Evolutionary conservation across 2,888 invertebrate species (phyloP).

Genomic region (Nebria brevicollis): DNA sequence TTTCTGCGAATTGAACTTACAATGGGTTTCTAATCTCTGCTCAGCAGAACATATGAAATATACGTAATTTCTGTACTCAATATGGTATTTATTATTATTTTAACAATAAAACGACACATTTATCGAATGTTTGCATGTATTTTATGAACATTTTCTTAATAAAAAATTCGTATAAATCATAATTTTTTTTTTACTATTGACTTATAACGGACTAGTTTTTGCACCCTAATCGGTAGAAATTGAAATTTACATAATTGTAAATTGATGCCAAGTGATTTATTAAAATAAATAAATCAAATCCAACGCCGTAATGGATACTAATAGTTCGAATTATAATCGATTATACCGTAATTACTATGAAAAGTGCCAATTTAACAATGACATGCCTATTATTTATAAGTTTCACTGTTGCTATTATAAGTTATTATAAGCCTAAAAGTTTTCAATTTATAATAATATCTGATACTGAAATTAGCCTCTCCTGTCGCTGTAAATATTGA

Average conservation of each 20-base stretch:
- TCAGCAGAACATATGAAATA: too few species aligned
- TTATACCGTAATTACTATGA: not conserved
- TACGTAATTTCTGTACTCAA: too few species aligned
- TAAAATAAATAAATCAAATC: slow-evolving; percentile 1
- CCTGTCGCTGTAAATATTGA: not conserved
- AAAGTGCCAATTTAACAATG: not conserved
- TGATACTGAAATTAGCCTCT: not conserved
- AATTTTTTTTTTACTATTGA: too few species aligned
- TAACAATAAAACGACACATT: too few species aligned
- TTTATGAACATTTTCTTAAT: too few species aligned
- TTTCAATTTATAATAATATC: not conserved
- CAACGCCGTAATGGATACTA: not conserved
- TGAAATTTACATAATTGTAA: not conserved
- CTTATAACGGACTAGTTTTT: not conserved
- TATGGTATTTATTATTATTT: too few species aligned
- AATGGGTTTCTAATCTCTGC: not conserved
- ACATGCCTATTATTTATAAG: not conserved
- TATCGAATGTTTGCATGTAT: too few species aligned
- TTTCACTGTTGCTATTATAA: slow-evolving; percentile 1
- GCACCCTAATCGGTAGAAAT: not conserved
- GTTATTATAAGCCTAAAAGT: not conserved
- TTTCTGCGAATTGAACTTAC: not conserved
- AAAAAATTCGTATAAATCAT: too few species aligned
- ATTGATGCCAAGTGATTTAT: not conserved
- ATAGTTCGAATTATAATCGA: not conserved